Evolutionary conservation across 2,113 vertebrate genomes (phyloP).

Genomic region (Piaya cayana): DNA sequence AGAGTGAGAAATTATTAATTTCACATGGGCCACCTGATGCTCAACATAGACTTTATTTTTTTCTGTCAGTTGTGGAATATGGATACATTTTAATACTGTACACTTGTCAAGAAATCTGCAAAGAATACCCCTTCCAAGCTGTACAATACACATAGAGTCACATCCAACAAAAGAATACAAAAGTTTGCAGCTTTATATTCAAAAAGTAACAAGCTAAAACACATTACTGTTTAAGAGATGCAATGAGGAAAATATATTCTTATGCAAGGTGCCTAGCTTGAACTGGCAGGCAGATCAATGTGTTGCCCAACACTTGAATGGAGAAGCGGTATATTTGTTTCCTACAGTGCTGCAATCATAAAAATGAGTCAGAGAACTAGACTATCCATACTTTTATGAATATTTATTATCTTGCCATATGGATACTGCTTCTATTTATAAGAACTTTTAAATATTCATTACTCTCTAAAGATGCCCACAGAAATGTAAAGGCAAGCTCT

Average conservation of each 20-base stretch:
- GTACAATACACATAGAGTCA: neutral
- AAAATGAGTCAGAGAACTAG: slow-evolving; percentile 37
- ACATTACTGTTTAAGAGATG: neutral
- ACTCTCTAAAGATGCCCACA: neutral
- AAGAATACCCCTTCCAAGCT: neutral
- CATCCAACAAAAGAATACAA: accelerated
- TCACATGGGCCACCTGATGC: neutral
- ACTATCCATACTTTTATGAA: slow-evolving; percentile 30
- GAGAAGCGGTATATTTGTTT: neutral
- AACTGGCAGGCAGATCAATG: neutral
- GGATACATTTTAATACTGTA: neutral
- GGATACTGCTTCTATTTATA: slow-evolving; percentile 42
- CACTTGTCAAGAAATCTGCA: neutral
- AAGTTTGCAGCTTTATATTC: neutral
- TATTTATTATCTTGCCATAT: slow-evolving; percentile 55
- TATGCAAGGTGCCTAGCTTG: neutral
- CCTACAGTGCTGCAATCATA: neutral
- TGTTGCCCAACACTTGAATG: neutral
- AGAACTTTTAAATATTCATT: slow-evolving; percentile 41
- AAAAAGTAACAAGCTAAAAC: neutral
- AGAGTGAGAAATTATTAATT: slow-evolving; percentile 18
- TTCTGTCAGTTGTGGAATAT: neutral
- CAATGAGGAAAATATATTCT: neutral
- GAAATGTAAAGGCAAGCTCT: neutral
- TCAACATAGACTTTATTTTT: neutral